Conservation (phyloP, 2,888 invertebrate genomes). For the Creontiades dilutus region DNA sequence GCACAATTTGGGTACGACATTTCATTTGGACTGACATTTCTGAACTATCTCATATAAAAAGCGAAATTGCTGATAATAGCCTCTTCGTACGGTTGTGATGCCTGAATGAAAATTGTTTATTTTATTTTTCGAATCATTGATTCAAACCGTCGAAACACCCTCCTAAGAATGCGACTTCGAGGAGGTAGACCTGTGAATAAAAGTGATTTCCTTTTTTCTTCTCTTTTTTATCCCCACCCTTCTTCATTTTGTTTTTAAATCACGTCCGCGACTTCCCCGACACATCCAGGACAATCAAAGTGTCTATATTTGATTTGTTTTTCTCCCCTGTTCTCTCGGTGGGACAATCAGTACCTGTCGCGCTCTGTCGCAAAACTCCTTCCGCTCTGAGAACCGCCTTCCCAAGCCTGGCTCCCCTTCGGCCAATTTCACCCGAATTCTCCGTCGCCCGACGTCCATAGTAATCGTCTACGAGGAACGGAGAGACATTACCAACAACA, state of each 20-base stretch:
- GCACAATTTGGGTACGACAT: too few species aligned
- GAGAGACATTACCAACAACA: not conserved
- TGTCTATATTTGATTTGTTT: slow-evolving; percentile 62
- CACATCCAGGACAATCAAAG: slow-evolving; percentile 61
- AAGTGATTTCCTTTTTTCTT: slow-evolving; percentile 22
- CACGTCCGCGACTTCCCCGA: slow-evolving; percentile 56
- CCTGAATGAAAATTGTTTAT: too few species aligned
- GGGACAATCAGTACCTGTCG: slow-evolving; percentile 61
- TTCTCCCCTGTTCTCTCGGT: not conserved
- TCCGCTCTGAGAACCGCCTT: not conserved
- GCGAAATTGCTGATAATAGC: too few species aligned
- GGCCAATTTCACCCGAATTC: slow-evolving; percentile 29
- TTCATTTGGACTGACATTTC: too few species aligned
- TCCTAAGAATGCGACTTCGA: slow-evolving; percentile 31
- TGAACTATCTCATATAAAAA: too few species aligned
- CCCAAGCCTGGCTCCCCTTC: slow-evolving; percentile 11
- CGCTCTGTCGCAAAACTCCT: not conserved
- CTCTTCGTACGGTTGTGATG: too few species aligned
- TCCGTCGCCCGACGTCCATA: not conserved
- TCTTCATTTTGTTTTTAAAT: slow-evolving; percentile 58
- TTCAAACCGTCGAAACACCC: not conserved
- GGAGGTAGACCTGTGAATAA: slow-evolving; percentile 13
- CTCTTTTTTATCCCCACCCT: not conserved
- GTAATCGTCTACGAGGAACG: not conserved
- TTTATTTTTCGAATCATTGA: too few species aligned